Evolutionary conservation across 2,888 invertebrate species (phyloP).

Genomic region (Phortica okadai): DNA sequence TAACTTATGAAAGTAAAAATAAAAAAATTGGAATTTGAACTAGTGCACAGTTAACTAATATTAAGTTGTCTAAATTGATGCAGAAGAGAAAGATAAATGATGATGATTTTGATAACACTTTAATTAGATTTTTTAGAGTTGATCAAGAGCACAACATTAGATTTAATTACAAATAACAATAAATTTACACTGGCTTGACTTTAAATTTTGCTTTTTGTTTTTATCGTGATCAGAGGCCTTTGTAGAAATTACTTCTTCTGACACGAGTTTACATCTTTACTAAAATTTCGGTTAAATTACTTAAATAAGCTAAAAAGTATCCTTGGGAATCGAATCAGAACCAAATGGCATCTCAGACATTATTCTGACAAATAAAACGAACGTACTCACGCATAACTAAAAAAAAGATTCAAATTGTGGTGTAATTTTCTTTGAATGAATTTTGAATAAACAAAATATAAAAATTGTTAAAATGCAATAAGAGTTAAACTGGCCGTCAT

Average conservation of each 20-base stretch:
- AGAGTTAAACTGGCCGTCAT: slow-evolving; percentile 1
- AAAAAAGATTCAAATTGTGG: background rate
- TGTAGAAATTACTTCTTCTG: slow-evolving; percentile 7
- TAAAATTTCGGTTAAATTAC: slow-evolving; percentile 21
- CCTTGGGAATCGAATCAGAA: slow-evolving; percentile 22
- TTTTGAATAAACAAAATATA: slow-evolving; percentile 17
- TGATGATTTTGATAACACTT: slow-evolving; percentile 18
- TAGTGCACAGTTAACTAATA: too few species aligned
- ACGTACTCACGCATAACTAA: background rate
- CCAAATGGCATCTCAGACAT: slow-evolving; percentile 21
- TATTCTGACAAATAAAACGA: slow-evolving; percentile 5
- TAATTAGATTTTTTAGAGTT: slow-evolving; percentile 18
- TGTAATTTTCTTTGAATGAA: background rate
- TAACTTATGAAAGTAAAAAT: too few species aligned
- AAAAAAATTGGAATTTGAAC: too few species aligned
- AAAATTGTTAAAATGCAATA: slow-evolving; percentile 25
- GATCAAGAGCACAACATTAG: slow-evolving; percentile 18
- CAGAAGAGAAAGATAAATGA: background rate
- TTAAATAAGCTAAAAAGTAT: slow-evolving; percentile 16
- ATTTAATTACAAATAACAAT: slow-evolving; percentile 25
- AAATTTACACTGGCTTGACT: slow-evolving; percentile 9
- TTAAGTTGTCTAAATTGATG: background rate
- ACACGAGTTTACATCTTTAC: background rate
- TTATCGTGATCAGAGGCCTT: slow-evolving; percentile 8
- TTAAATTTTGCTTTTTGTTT: slow-evolving; percentile 9